These are phyloP conservation scores for Myripristis jacobus DNA, from an alignment of 2,797 vertebrate species.

Conservation along the genomic window DNA sequence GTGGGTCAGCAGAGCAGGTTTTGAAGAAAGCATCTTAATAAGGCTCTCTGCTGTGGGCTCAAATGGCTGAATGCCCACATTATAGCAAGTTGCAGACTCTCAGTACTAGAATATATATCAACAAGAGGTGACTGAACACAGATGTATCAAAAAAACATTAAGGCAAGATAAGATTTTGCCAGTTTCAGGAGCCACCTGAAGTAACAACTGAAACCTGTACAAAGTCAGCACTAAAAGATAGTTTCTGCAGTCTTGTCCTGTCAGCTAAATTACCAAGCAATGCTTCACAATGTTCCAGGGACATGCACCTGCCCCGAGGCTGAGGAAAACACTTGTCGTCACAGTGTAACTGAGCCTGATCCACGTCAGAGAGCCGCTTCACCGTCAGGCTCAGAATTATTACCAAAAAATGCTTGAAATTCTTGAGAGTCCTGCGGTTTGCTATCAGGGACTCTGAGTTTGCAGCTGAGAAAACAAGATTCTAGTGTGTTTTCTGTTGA, in stretches of 20 bases:
- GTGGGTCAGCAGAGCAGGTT: too few species aligned
- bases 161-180: too few species aligned
- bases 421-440: not conserved
- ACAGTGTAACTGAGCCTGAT: not conserved
- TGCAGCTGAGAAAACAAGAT: not conserved
- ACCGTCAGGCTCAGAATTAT: not conserved
- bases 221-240: too few species aligned
- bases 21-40: too few species aligned
- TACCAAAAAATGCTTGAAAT: constrained; percentile 7
- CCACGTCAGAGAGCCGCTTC: not conserved
- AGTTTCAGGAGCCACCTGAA: not conserved
- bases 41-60: too few species aligned
- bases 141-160: not conserved
- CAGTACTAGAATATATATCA: too few species aligned
- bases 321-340: not conserved
- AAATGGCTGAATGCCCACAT: too few species aligned
- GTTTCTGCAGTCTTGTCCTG: too few species aligned
- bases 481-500: too few species aligned
- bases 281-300: not conserved
- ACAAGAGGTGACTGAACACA: not conserved
- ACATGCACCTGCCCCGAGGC: not conserved
- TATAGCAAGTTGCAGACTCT: too few species aligned
- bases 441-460: not conserved
- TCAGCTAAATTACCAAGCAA: not conserved
- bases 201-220: not conserved